phyloP scores from a whole-genome alignment of 1,140 invertebrate genomes.

The Lepidotrigona ventralis region DNA sequence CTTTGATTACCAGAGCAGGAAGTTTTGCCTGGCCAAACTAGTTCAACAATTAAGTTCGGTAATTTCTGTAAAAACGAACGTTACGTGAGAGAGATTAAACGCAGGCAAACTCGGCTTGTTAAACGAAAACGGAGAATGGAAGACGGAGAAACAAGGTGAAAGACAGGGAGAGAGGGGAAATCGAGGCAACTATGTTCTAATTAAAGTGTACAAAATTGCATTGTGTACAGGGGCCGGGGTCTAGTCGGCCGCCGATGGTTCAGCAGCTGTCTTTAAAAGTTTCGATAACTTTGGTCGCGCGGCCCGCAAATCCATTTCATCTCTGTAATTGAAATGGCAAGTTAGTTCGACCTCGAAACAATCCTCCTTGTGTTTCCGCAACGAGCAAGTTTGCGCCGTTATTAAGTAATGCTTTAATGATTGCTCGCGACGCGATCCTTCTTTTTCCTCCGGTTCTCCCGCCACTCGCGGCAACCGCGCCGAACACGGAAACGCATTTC shows the following conservation, averaged over 20 bases:
- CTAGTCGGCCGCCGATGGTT: neutral
- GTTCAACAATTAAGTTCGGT: constrained; percentile 6
- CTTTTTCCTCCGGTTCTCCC: neutral
- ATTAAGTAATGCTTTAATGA: constrained; percentile 34
- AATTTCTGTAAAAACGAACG: neutral
- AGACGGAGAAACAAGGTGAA: neutral
- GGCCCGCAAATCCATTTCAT: constrained; percentile 33
- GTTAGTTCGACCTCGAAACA: constrained; percentile 39
- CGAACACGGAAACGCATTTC: neutral
- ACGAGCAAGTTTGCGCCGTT: constrained; percentile 29
- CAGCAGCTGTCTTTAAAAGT: constrained; percentile 32
- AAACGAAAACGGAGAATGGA: neutral
- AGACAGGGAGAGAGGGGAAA: neutral
- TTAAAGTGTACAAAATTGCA: constrained; percentile 33
- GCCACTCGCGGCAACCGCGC: neutral
- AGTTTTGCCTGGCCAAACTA: neutral
- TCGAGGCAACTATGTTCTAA: constrained; percentile 5
- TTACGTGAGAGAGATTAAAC: neutral
- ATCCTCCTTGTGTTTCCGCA: constrained; percentile 26
- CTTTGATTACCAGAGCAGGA: neutral
- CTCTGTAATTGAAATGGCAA: constrained; percentile 42
- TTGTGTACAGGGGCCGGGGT: neutral
- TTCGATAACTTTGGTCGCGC: constrained; percentile 34
- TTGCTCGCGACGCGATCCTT: neutral
- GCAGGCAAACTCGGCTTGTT: too few relatives aligned